Conservation (phyloP, 2,113 vertebrate genomes). For the Callocephalon fimbriatum region DNA sequence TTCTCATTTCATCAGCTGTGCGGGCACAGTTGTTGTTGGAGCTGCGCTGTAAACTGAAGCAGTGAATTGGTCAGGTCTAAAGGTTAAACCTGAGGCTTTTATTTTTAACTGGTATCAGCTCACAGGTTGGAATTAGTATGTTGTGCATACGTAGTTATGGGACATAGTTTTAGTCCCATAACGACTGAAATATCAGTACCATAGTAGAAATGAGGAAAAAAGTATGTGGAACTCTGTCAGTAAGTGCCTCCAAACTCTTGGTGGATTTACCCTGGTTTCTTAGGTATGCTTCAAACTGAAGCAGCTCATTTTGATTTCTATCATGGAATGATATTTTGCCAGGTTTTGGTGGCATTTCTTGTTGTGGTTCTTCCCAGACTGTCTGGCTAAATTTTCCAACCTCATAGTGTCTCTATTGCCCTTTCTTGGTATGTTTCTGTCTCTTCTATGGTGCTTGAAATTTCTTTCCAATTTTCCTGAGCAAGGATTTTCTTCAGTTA, state of each 20-base stretch:
- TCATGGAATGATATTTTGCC: not conserved
- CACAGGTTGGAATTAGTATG: not conserved
- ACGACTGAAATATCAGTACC: not conserved
- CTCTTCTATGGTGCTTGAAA: not conserved
- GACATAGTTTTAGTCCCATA: not conserved
- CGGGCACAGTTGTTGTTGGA: not conserved
- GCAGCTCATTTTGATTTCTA: not conserved
- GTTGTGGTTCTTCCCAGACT: not conserved
- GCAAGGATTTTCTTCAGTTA: not conserved
- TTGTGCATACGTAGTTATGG: not conserved
- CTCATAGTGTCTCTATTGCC: not conserved
- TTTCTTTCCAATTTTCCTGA: not conserved
- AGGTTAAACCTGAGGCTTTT: conserved; percentile 22
- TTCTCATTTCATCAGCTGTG: not conserved
- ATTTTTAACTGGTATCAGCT: not conserved
- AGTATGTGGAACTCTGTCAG: not conserved
- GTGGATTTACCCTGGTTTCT: not conserved
- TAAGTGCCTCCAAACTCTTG: not conserved
- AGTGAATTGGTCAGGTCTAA: not conserved
- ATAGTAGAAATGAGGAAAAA: not conserved
- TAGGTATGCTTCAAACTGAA: not conserved
- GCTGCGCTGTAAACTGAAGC: not conserved
- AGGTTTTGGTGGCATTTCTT: not conserved
- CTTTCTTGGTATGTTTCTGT: not conserved
- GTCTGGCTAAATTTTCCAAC: not conserved